Evolutionary conservation across 2,888 invertebrate genomes (phyloP).

Genomic region (Tetramorium bicarinatum): DNA sequence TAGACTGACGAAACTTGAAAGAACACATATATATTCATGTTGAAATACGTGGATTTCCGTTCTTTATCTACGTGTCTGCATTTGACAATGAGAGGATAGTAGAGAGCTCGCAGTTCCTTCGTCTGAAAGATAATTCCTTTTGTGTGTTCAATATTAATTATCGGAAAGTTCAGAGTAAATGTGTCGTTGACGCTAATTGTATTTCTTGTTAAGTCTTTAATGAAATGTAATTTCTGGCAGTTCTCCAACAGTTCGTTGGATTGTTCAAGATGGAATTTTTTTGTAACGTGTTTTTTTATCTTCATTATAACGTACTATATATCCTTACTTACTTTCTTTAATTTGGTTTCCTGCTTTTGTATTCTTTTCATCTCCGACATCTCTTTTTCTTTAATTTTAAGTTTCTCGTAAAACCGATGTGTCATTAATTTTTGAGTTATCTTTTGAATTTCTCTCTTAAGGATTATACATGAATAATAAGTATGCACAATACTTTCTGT

Average conservation of each 20-base stretch:
- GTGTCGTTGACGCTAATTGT: slow-evolving; percentile 12
- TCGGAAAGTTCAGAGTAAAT: slow-evolving; percentile 33
- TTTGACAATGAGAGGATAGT: slow-evolving; percentile 36
- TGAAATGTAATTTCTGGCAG: slow-evolving; percentile 7
- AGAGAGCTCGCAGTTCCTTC: not conserved
- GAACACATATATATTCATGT: slow-evolving; percentile 4
- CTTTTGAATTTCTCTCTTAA: not conserved
- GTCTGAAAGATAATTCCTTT: slow-evolving; percentile 35
- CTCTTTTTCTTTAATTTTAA: not conserved
- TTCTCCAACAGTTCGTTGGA: not conserved
- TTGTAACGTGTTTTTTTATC: not conserved
- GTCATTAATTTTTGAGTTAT: not conserved
- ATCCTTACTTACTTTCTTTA: not conserved
- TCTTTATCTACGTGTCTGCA: slow-evolving; percentile 35
- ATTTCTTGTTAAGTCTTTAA: slow-evolving; percentile 11
- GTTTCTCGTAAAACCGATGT: not conserved
- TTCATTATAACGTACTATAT: not conserved
- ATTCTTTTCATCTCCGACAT: not conserved
- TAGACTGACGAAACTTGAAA: slow-evolving; percentile 24
- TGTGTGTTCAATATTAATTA: slow-evolving; percentile 48
- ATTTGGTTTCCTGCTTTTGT: not conserved
- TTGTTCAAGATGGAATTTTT: not conserved
- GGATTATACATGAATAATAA: not conserved
- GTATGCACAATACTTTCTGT: not conserved
- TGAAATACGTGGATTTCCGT: slow-evolving; percentile 17